Percentiles rank a stretch among this genome's conserved stretches.
phyloP scores from a whole-genome alignment of 1,140 invertebrate genomes.

The Hirudo medicinalis region DNA sequence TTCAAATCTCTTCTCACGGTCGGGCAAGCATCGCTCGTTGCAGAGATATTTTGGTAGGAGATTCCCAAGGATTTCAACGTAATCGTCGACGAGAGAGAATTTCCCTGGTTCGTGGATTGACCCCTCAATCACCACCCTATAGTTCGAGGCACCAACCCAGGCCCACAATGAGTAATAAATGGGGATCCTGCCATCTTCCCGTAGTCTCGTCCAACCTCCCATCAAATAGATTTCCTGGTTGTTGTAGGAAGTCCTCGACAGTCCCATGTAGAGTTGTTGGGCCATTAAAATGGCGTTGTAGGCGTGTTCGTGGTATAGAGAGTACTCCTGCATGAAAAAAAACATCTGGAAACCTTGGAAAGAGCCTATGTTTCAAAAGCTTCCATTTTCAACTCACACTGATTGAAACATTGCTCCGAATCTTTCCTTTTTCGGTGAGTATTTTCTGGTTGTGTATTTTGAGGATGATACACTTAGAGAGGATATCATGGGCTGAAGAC shows the following conservation, averaged over 20 bases:
- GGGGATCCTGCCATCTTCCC: too few relatives aligned
- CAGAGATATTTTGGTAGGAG: background rate
- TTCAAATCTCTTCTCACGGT: background rate
- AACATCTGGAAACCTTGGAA: too few relatives aligned
- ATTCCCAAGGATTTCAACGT: background rate
- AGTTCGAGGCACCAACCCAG: background rate
- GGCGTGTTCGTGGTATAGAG: too few relatives aligned
- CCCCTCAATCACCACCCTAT: background rate
- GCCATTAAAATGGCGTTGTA: too few relatives aligned
- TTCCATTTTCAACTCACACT: too few relatives aligned
- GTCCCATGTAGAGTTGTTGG: too few relatives aligned
- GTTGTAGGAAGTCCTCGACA: too few relatives aligned
- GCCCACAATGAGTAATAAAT: slow-evolving; percentile 6
- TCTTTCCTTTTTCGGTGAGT: background rate
- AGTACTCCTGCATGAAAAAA: too few relatives aligned
- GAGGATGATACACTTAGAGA: background rate
- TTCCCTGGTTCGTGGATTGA: background rate
- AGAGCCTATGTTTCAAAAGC: too few relatives aligned
- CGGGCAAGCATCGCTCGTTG: background rate
- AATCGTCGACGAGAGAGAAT: background rate
- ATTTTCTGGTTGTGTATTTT: background rate
- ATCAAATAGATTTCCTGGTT: too few relatives aligned
- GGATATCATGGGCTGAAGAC: background rate
- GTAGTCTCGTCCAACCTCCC: too few relatives aligned
- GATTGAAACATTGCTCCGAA: too few relatives aligned